Base-by-base conservation (phyloP, 2,888 invertebrate genomes). In the Lithophane leautieri region DNA sequence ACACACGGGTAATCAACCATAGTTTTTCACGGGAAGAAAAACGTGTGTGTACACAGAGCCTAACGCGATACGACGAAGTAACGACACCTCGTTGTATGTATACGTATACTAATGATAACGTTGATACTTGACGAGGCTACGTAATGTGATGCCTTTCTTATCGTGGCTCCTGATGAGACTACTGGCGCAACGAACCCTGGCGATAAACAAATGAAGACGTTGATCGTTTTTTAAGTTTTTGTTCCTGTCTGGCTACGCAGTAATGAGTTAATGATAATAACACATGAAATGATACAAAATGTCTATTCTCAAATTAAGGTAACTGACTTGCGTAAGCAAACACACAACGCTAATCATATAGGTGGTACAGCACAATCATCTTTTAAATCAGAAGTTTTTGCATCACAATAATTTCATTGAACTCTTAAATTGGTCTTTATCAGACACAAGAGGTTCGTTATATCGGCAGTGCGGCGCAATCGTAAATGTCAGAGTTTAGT, bases 61-160 rank as follows among this genome's bases (percentile, higher is more conserved):
- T 50, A 50, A 87, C 84, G 50, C 72, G 84, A 87, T 85, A 86
- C 75, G 69, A 68, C 70, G 62, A 73, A 56, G 78, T 81, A 85
- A 82, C 85, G 80, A 85, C 83, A 89, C 87, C 58, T 81, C 52
- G 67, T 70, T 65, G 68, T 83, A 71, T 47, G 44, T 66, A 56
- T 73, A 84, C 50, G n/a, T 85, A 76, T 66, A 75, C 67, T 75
- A 74, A 83, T 76, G 85, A 81, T 84, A 86, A 83, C 76, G 76
- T 63, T 47, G 74, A 70, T 76, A 83, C 80, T 74, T 77, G 82
- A 83, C 80, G 79, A 82, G 68, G 25, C 79, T 79, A 56, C 74
- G 84, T 82, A 83, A 88, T 80, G 69, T 69, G 79, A 86, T 80
- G 81, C 83, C 74, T 81, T 80, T 87, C 82, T 85, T 88, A 88